phyloP scores from a whole-genome alignment of 1,140 invertebrate species.

The Theocolax elegans region DNA sequence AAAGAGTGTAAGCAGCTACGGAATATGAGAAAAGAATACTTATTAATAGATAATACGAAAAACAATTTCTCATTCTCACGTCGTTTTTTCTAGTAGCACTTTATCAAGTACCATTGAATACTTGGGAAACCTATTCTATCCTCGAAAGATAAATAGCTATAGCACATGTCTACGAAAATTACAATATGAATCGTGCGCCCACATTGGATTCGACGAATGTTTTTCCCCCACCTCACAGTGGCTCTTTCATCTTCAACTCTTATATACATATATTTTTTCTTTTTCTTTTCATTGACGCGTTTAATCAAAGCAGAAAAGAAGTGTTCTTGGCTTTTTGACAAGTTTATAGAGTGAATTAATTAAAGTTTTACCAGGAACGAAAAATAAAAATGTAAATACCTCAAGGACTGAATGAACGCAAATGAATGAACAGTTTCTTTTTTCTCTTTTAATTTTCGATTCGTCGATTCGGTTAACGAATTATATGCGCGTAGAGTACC shows the following conservation, averaged over 20 bases:
- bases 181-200: constrained; percentile 39
- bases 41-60: not conserved
- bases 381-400: constrained; percentile 9
- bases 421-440: not conserved
- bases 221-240: not conserved
- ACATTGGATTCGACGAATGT: not conserved
- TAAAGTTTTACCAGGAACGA: not conserved
- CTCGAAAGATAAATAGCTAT: constrained; percentile 21
- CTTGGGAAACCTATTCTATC: not conserved
- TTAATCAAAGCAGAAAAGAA: not conserved
- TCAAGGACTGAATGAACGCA: not conserved
- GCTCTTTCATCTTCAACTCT: constrained; percentile 3
- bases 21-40: not conserved
- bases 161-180: constrained; percentile 29
- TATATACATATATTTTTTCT: not conserved
- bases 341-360: constrained; percentile 15
- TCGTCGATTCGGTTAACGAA: too few species aligned
- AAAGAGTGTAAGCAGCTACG: not conserved
- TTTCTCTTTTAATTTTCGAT: not conserved
- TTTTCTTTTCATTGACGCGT: not conserved
- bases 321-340: not conserved
- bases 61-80: constrained; percentile 11
- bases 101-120: not conserved
- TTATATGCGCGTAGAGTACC: too few species aligned
- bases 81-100: not conserved